phyloP scores from a whole-genome alignment of 2,888 invertebrate species.

The Hirtodrosophila cameraria region DNA sequence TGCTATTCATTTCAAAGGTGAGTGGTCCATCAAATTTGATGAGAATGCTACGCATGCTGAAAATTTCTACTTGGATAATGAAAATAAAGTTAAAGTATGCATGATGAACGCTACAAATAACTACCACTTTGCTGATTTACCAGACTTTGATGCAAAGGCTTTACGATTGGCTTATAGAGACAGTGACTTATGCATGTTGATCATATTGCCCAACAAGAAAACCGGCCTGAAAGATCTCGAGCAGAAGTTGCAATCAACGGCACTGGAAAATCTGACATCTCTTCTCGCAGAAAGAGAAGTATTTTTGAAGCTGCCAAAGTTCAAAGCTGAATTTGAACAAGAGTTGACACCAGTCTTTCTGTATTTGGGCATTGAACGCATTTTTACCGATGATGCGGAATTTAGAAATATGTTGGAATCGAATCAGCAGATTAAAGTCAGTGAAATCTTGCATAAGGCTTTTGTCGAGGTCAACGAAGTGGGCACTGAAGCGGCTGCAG shows the following conservation, averaged over 20 bases:
- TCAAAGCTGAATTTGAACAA: conserved; percentile 83
- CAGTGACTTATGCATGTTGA: conserved; percentile 88
- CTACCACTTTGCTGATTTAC: conserved; percentile 58
- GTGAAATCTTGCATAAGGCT: conserved; percentile 91
- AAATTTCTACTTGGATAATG: conserved; percentile 87
- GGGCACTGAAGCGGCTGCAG: conserved; percentile 93
- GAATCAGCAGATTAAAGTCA: conserved; percentile 85
- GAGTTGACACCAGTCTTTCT: conserved; percentile 40
- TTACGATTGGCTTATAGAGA: conserved; percentile 90
- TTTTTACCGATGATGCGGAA: conserved; percentile 86
- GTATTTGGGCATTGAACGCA: conserved; percentile 88
- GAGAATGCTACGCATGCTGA: conserved; percentile 85
- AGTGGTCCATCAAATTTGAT: conserved; percentile 89
- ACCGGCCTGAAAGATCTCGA: conserved; percentile 87
- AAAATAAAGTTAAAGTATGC: conserved; percentile 84
- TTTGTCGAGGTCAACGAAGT: conserved; percentile 94
- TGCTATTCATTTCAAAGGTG: conserved; percentile 93
- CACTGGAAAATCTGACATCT: conserved; percentile 86
- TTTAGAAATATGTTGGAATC: conserved; percentile 86
- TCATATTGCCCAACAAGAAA: conserved; percentile 88
- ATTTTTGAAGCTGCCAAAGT: conserved; percentile 89
- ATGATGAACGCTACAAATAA: conserved; percentile 87
- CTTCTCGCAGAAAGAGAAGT: conserved; percentile 83
- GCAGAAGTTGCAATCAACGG: conserved; percentile 85
- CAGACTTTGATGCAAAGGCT: conserved; percentile 65